Percentiles rank a stretch among this genome's conserved stretches.
These are phyloP conservation scores for Cerastis leucographa DNA, from an alignment of 2,888 invertebrate genomes.

Conservation along the genomic window DNA sequence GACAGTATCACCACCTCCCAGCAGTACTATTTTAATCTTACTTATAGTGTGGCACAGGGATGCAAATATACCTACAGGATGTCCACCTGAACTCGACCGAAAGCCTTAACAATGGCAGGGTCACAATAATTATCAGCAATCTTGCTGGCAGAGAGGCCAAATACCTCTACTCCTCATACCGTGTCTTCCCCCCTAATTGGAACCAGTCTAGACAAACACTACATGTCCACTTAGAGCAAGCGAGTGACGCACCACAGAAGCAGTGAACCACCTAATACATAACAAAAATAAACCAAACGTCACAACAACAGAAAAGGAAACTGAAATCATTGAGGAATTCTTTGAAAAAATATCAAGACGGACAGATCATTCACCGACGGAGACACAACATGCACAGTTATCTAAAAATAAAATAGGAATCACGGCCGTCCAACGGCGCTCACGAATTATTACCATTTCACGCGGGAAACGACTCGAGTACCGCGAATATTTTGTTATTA, in stretches of 20 bases:
- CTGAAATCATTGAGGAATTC: conserved; percentile 62
- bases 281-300: conserved; percentile 48
- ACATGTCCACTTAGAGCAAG: conserved; percentile 2
- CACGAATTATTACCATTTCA: conserved; percentile 66
- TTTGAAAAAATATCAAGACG: conserved; percentile 66
- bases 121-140: background rate
- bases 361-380: conserved; percentile 76
- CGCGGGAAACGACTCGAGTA: conserved; percentile 58
- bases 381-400: conserved; percentile 81
- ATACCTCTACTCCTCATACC: background rate
- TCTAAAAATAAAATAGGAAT: conserved; percentile 82
- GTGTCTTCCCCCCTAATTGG: too few relatives aligned
- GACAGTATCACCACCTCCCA: background rate
- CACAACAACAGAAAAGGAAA: conserved; percentile 62
- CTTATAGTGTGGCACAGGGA: background rate
- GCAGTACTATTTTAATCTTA: background rate
- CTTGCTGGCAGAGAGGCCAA: background rate
- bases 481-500: conserved; percentile 56
- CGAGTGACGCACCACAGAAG: conserved; percentile 30
- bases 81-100: background rate
- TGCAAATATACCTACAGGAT: background rate
- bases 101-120: background rate
- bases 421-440: conserved; percentile 74
- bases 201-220: conserved; percentile 1
- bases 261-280: conserved; percentile 13